Evolutionary conservation across 2,888 invertebrate genomes (phyloP), one percentile per base, ranked within the genome.

Genomic region (Galerucella calmariensis): DNA sequence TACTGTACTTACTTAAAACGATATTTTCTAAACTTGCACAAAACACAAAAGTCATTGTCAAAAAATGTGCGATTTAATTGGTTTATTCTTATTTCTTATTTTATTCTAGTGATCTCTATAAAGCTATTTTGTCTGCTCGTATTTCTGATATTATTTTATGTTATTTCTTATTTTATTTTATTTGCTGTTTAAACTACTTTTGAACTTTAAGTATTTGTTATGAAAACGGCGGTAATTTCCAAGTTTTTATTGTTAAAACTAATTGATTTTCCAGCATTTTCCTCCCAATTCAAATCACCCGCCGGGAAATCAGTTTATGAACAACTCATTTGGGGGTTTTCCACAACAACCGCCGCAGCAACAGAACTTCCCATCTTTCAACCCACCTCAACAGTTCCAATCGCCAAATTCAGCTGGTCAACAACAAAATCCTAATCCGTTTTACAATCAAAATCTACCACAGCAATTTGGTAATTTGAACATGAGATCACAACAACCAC

Each of bases 391-490:
- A 56, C 70, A 10, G n/a, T 67, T 51, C 27, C 56, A 51, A 62
- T 41, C 65, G 35, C 53, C 62, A 14, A 71, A 71, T 58, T 35
- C 41, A 20, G 41, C 14, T 41, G 48, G 58, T 56, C 56, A 71
- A 71, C 35, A 20, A 16, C 56, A 63, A n/a, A 74, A 81, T 41
- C 81, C 85, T 5, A 86, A 86, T 81, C 85, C 87, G 2, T 86
- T 87, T 72, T 86, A 84, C 76, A 84, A 81, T 75, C 85, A 84
- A 77, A 80, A 72, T 41, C 75, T 90, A 77, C 88, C 88, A 59
- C 90, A 90, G 81, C 90, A 90, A 82, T 89, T 90, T 85, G 86
- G 88, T 20, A 89, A 88, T 83, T 84, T 90, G 83, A 87, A 88
- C 68, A 81, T 90, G 74, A 84, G 63, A 11, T 65, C 63, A 3